phyloP scores from a whole-genome alignment of 2,797 vertebrate genomes.

The Enoplosus armatus region DNA sequence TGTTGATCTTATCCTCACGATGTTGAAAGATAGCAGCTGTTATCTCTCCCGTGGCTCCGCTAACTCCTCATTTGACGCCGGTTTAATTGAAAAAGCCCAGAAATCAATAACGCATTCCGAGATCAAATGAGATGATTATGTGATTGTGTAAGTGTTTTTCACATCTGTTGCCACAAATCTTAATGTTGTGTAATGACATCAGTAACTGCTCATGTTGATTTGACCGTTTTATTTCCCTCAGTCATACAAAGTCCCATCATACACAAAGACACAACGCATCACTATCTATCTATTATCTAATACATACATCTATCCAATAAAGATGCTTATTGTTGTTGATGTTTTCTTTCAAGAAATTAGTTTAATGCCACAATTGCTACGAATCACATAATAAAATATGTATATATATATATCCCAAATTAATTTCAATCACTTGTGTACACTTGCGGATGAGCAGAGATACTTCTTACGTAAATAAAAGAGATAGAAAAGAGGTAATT shows the following conservation, averaged over 20 bases:
- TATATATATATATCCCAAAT: background rate
- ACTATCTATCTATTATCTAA: background rate
- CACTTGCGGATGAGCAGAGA: background rate
- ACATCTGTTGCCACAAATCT: constrained; percentile 25
- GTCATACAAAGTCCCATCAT: too few species aligned
- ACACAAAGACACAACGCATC: background rate
- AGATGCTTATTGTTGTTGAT: background rate
- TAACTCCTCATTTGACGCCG: constrained; percentile 1
- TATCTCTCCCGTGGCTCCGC: background rate
- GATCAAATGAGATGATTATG: constrained; percentile 50
- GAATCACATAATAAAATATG: background rate
- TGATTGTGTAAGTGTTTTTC: constrained; percentile 15
- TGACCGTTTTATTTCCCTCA: background rate
- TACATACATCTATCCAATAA: background rate
- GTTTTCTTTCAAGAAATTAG: background rate
- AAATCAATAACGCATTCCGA: constrained; percentile 52
- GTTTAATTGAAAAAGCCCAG: constrained; percentile 33
- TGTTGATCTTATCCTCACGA: constrained; percentile 15
- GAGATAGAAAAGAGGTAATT: constrained; percentile 13
- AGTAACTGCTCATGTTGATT: background rate
- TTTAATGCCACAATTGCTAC: background rate
- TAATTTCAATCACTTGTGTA: background rate
- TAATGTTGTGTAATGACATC: background rate
- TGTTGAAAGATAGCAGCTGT: background rate
- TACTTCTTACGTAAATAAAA: background rate